Percentiles rank a stretch among this genome's conserved stretches.
These are phyloP conservation scores for Catocala fraxini DNA, from an alignment of 2,888 invertebrate species.

Conservation along the genomic window DNA sequence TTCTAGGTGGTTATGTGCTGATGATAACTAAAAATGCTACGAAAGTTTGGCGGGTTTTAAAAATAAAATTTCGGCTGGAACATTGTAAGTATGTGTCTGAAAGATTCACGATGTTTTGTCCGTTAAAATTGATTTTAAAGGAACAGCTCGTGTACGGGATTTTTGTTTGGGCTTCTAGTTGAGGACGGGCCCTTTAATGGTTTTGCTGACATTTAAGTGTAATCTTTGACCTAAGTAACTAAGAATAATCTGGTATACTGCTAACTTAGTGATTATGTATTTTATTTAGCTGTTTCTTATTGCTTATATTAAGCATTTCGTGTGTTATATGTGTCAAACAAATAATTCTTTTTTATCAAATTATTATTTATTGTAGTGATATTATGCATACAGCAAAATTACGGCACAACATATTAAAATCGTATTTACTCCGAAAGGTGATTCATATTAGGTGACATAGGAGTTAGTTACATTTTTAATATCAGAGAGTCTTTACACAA, in stretches of 20 bases:
- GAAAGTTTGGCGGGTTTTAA: constrained; percentile 52
- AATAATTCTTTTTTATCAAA: too few species aligned
- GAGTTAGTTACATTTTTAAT: too few species aligned
- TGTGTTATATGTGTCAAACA: too few species aligned
- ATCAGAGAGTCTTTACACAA: too few species aligned
- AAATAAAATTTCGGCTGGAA: constrained; percentile 51
- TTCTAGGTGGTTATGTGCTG: constrained; percentile 56
- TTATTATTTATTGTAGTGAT: too few species aligned
- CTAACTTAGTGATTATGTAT: too few species aligned
- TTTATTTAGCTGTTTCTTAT: too few species aligned
- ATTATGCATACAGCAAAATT: too few species aligned
- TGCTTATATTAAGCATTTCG: too few species aligned
- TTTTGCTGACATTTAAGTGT: background rate
- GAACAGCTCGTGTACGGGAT: constrained; percentile 7
- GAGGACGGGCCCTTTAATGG: background rate
- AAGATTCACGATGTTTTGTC: constrained; percentile 34
- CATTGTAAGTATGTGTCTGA: constrained; percentile 57
- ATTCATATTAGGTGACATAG: too few species aligned
- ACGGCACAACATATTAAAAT: too few species aligned
- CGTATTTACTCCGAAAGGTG: too few species aligned
- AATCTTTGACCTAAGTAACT: background rate
- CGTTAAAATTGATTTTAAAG: constrained; percentile 36
- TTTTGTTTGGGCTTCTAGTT: background rate
- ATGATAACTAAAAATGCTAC: constrained; percentile 52
- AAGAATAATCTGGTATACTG: background rate